A percentile compares a stretch with the other conserved stretches of the same genome.
Evolutionary conservation across 2,797 vertebrate species (phyloP).

Genomic region (Sibirionetta formosa): DNA sequence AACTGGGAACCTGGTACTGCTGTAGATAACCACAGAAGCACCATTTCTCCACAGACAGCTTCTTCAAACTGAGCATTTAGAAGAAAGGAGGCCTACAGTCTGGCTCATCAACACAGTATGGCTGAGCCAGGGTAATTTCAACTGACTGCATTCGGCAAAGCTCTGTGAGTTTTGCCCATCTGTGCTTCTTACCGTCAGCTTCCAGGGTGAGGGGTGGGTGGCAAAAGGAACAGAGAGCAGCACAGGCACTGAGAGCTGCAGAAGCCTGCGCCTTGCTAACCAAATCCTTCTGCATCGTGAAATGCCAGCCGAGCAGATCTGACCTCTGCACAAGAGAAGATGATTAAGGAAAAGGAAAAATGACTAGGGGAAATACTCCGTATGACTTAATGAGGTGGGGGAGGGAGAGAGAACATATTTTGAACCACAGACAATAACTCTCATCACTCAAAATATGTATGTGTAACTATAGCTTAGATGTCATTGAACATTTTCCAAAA

Average conservation of each 20-base stretch:
- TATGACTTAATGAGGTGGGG: neutral
- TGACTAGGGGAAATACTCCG: neutral
- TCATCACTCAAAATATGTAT: neutral
- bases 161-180: neutral
- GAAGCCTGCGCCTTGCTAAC: neutral
- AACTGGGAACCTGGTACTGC: neutral
- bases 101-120: neutral
- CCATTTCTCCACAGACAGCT: neutral
- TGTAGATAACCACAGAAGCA: neutral
- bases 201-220: neutral
- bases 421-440: neutral
- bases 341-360: neutral
- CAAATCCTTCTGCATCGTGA: neutral
- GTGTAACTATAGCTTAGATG: neutral
- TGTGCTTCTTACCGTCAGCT: neutral
- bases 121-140: neutral
- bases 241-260: neutral
- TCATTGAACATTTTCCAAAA: neutral
- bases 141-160: neutral
- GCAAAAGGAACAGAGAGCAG: neutral
- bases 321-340: slow-evolving; percentile 6
- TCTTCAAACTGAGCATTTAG: neutral
- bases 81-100: neutral
- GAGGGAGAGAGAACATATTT: neutral
- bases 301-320: slow-evolving; percentile 27